These are phyloP conservation scores for Amphimedon queenslandica DNA, from an alignment of 37 sponge, comb jelly and placozoan genomes.

Conservation along the genomic window DNA sequence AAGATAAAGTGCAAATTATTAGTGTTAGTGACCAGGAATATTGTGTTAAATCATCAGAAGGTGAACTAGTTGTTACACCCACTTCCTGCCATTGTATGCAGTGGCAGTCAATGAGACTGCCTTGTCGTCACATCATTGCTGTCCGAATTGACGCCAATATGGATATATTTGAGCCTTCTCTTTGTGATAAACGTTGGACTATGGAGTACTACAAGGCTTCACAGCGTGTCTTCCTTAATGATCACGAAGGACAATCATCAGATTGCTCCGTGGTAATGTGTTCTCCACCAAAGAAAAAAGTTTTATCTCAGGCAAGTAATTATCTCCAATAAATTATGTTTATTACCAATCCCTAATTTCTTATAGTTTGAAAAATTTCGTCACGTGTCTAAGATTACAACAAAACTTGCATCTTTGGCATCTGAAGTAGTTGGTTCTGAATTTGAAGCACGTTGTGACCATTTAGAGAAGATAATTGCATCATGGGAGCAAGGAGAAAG, in stretches of 20 bases:
- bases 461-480: no score
- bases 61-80: neutral
- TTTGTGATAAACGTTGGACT: conserved; percentile 34
- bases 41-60: conserved; percentile 6
- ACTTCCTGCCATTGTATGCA: conserved; percentile 13
- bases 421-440: no score
- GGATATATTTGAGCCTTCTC: conserved; percentile 8
- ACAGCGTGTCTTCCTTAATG: conserved; percentile 11
- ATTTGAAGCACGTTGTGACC: no score
- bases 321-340: neutral
- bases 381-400: conserved; percentile 14
- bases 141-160: conserved; percentile 1
- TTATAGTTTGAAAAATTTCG: conserved; percentile 24
- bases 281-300: conserved; percentile 4
- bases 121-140: conserved; percentile 41
- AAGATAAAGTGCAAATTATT: conserved; percentile 10
- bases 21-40: neutral
- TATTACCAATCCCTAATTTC: neutral
- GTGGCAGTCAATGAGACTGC: conserved; percentile 29
- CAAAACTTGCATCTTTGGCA: conserved; percentile 10
- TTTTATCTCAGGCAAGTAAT: conserved; percentile 8
- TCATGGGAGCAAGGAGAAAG: no score
- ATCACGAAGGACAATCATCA: neutral
- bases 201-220: conserved; percentile 14
- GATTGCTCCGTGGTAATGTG: neutral